Evolutionary conservation across 2,888 invertebrate species (phyloP), one percentile per base, ranked within the genome.

Genomic region (Notodonta ziczac): DNA sequence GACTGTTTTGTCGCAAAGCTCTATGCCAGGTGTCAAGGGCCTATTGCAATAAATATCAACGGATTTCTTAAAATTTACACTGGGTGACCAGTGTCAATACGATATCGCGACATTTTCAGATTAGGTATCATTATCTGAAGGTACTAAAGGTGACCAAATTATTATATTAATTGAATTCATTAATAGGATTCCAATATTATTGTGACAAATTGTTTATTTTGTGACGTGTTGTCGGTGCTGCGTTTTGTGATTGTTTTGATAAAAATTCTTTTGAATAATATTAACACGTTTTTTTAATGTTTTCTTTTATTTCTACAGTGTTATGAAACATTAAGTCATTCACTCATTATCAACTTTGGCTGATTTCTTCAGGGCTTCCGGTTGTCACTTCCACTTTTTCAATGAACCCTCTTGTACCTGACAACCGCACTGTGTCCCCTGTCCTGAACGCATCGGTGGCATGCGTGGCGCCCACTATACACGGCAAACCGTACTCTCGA

Each of bases 401-500:
- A 4, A 94, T 61, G 5, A 83, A 56, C 2, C 95, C 95, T 10
- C 79, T 84, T 39, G 88, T 86, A 14, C 94, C 95, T 1, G 93
- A 91, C 8, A 96, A 80, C n/a, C 91, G 79, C 0, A 95, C 92
- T 42, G 78, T 83, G 78, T 96, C 95, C 1, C 97, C 97, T n/a
- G 96, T 96, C 73, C 92, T 91, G 78, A 97, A 96, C 9, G 94
- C 73, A 70, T 94, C 91, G 0, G 97, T 97, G 0, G 96, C 97
- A 64, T 94, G 90, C 32, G 92, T 87, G 0, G 96, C 96, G 48
- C 96, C 97, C n/a, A 97, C 96, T 42, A 98, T 94, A 80, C 97
- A 97, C 0, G 97, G 97, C 50, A 98, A 83, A 0, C 97, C 97
- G 83, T 97, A 97, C 86, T 97, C 97, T 66, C 97, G 92, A 0